These are phyloP conservation scores for Anthonomus grandis DNA, from an alignment of 1,140 invertebrate genomes.

Conservation along the genomic window DNA sequence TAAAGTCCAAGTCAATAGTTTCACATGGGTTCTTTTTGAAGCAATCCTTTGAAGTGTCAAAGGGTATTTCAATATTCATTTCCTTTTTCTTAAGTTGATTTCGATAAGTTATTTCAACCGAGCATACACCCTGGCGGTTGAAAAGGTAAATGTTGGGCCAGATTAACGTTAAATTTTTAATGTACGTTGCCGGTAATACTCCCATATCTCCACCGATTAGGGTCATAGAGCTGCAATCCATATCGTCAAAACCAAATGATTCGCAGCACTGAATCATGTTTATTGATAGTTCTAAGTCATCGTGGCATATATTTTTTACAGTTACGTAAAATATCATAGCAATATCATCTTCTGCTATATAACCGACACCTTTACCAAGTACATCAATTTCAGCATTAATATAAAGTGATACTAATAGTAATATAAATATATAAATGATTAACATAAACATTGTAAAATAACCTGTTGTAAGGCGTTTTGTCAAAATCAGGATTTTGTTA, in stretches of 20 bases:
- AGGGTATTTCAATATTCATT: constrained; percentile 16
- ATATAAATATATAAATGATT: no score
- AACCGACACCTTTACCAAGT: constrained; percentile 15
- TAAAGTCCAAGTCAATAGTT: constrained; percentile 25
- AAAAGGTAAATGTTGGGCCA: constrained; percentile 28
- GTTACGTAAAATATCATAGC: constrained; percentile 27
- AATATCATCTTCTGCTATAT: constrained; percentile 23
- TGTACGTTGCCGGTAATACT: constrained; percentile 10
- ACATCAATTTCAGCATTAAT: constrained; percentile 16
- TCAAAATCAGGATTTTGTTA: no score
- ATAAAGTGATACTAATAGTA: no score
- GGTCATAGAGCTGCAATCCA: constrained; percentile 23
- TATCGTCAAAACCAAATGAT: constrained; percentile 7
- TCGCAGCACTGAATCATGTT: constrained; percentile 29
- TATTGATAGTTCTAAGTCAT: constrained; percentile 26
- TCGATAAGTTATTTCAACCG: constrained; percentile 18
- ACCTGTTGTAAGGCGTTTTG: no score
- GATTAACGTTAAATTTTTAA: constrained; percentile 29
- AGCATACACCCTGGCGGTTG: constrained; percentile 23
- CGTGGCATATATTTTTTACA: constrained; percentile 22
- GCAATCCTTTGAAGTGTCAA: constrained; percentile 22
- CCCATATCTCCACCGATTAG: constrained; percentile 31
- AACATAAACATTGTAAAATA: no score
- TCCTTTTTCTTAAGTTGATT: constrained; percentile 19
- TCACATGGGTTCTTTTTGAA: constrained; percentile 4